A percentile compares a stretch with the other conserved stretches of the same genome.
Evolutionary conservation across 2,113 vertebrate species (phyloP).

Genomic region (Chionodraco myersi): DNA sequence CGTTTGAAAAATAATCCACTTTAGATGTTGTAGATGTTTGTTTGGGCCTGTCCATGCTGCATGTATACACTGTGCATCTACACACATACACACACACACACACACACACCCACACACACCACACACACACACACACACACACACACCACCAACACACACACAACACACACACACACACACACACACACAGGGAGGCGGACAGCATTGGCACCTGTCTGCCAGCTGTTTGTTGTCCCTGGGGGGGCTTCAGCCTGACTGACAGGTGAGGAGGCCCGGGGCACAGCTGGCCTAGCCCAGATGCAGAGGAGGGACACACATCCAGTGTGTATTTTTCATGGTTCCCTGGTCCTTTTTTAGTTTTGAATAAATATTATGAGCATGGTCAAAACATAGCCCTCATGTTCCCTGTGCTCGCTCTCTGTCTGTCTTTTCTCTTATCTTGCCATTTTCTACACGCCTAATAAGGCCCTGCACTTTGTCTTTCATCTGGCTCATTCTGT

Average conservation of each 20-base stretch:
- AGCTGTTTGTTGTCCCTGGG: conserved; percentile 77
- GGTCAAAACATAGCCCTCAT: conserved; percentile 1
- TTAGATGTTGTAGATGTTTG: conserved; percentile 31
- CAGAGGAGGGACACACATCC: conserved; percentile 63
- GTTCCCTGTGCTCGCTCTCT: conserved; percentile 9
- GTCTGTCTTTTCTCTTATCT: conserved; percentile 16
- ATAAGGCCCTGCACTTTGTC: conserved; percentile 14
- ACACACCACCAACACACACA: not conserved
- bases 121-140: not conserved
- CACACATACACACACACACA: too few relatives aligned
- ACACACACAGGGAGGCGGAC: conserved; percentile 60
- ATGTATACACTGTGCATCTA: not conserved
- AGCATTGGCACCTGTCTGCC: conserved; percentile 76
- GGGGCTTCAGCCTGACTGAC: conserved; percentile 77
- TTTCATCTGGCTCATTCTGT: conserved; percentile 26
- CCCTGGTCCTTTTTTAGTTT: conserved; percentile 19
- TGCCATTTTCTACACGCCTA: conserved; percentile 29
- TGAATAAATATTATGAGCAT: conserved; percentile 52
- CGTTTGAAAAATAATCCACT: conserved; percentile 3
- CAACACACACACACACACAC: conserved; percentile 16
- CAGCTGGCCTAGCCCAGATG: conserved; percentile 80
- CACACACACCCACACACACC: not conserved
- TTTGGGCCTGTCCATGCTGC: conserved; percentile 35
- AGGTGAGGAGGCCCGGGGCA: conserved; percentile 75
- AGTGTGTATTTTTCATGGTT: conserved; percentile 20